phyloP scores from a whole-genome alignment of 2,797 vertebrate species.

The Erpetoichthys calabaricus region DNA sequence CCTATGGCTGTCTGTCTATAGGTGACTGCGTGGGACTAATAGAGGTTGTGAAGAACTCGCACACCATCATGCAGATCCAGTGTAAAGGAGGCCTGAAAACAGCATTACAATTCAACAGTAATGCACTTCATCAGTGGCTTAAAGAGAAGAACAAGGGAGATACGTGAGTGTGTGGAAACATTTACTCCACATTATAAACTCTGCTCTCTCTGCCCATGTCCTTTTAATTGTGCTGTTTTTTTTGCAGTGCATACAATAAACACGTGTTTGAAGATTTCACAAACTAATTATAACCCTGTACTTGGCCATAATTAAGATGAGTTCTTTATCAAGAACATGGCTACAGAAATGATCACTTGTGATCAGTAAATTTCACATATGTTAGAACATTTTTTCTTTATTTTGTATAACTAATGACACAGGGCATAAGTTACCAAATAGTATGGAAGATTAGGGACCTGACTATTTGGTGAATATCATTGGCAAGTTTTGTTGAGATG shows the following conservation, averaged over 20 bases:
- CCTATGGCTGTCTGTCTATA: conserved; percentile 65
- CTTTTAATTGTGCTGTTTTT: neutral
- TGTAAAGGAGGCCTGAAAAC: conserved; percentile 70
- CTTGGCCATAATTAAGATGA: too few species aligned
- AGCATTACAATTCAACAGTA: conserved; percentile 69
- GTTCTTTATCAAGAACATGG: too few species aligned
- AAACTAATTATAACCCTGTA: too few species aligned
- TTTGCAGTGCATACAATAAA: neutral
- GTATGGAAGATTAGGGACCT: too few species aligned
- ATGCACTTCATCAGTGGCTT: conserved; percentile 68
- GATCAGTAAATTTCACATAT: too few species aligned
- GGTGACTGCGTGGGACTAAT: conserved; percentile 71
- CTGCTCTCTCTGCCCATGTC: neutral
- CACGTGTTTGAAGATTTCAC: neutral
- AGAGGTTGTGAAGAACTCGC: conserved; percentile 64
- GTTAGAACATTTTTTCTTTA: too few species aligned
- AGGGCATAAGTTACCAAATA: too few species aligned
- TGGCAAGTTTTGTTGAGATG: too few species aligned
- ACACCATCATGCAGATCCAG: conserved; percentile 78
- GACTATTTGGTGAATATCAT: too few species aligned
- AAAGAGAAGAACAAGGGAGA: conserved; percentile 69
- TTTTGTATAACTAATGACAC: too few species aligned
- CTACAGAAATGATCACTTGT: too few species aligned
- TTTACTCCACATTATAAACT: neutral
- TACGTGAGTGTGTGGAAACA: conserved; percentile 41